Evolutionary conservation across 1,140 invertebrate species (phyloP).

Genomic region (Acromyrmex charruanus): DNA sequence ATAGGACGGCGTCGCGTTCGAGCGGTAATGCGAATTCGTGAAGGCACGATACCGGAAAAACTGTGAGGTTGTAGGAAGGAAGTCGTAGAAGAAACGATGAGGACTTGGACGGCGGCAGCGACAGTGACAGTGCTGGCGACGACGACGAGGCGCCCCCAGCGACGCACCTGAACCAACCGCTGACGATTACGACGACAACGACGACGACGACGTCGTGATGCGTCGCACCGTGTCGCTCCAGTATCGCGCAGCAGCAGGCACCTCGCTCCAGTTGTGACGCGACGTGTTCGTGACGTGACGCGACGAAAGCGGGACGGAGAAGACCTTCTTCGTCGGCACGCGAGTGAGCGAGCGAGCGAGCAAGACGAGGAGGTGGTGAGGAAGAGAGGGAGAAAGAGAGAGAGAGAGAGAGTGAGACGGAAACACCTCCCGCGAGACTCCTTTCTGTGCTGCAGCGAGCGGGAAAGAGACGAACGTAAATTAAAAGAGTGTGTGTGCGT

Average conservation of each 20-base stretch:
- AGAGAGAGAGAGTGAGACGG: background rate
- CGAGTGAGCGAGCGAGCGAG: background rate
- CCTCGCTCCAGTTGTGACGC: slow-evolving; percentile 59
- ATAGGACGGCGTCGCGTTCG: slow-evolving; percentile 8
- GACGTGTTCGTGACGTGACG: slow-evolving; percentile 71
- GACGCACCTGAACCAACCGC: slow-evolving; percentile 49
- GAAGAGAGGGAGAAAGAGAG: background rate
- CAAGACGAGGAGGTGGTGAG: background rate
- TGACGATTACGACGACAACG: slow-evolving; percentile 14
- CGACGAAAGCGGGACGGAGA: slow-evolving; percentile 68
- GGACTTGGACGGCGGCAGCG: background rate
- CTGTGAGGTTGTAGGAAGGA: background rate
- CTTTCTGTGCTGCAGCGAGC: background rate
- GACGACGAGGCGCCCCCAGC: slow-evolving; percentile 26
- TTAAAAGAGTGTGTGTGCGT: slow-evolving; percentile 17
- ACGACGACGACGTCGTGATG: slow-evolving; percentile 40
- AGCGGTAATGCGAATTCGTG: background rate
- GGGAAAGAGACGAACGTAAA: background rate
- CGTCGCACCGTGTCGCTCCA: slow-evolving; percentile 27
- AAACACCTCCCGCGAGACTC: slow-evolving; percentile 27
- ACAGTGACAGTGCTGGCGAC: background rate
- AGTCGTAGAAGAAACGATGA: slow-evolving; percentile 23
- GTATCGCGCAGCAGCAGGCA: slow-evolving; percentile 31
- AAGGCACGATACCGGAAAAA: background rate
- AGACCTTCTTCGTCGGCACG: slow-evolving; percentile 37